phyloP scores from a whole-genome alignment of 2,888 invertebrate genomes.

The Aelia acuminata region DNA sequence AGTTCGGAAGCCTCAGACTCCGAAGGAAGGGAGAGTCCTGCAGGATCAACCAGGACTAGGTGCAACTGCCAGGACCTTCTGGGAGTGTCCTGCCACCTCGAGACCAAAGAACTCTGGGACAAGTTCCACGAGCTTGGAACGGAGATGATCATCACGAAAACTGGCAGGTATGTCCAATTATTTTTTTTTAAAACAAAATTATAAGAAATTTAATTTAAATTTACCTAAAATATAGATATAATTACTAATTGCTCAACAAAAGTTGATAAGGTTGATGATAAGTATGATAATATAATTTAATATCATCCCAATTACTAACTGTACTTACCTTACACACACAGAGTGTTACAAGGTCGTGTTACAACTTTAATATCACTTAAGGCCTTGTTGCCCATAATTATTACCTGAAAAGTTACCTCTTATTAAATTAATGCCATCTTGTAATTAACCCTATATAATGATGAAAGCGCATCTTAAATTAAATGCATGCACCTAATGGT shows the following conservation, averaged over 20 bases:
- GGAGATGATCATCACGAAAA: constrained; percentile 90
- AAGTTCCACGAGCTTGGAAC: constrained; percentile 84
- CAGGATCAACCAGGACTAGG: constrained; percentile 40
- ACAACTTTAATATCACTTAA: constrained; percentile 17
- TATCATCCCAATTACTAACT: not conserved
- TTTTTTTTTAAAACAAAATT: no score
- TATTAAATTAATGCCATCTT: not conserved
- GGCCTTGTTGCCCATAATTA: not conserved
- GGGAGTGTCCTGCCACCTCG: constrained; percentile 80
- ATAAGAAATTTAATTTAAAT: no score
- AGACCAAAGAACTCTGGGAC: constrained; percentile 87
- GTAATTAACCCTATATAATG: not conserved
- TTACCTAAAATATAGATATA: no score
- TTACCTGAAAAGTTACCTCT: not conserved
- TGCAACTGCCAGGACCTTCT: constrained; percentile 79
- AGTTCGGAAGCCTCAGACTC: constrained; percentile 61
- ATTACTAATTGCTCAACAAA: no score
- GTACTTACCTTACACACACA: not conserved
- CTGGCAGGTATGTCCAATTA: constrained; percentile 75
- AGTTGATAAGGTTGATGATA: no score
- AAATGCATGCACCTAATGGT: no score
- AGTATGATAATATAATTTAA: no score
- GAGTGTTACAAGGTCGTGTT: not conserved
- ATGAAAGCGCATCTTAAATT: not conserved
- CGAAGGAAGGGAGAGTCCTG: constrained; percentile 63